Conservation (phyloP, 1,140 invertebrate genomes). For the Chionoecetes opilio region DNA sequence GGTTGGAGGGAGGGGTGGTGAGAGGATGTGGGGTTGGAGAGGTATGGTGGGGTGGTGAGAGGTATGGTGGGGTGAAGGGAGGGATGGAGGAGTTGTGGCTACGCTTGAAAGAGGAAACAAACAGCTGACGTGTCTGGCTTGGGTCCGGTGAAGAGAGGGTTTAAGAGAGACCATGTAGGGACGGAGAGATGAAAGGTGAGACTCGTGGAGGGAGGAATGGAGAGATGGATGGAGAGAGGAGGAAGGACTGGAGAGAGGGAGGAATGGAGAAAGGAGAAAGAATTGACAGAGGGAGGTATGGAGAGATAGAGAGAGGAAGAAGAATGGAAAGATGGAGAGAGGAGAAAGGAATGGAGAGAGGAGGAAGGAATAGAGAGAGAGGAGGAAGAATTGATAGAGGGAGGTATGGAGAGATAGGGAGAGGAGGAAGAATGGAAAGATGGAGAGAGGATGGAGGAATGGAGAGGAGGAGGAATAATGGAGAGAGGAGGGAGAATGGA, state of each 20-base stretch:
- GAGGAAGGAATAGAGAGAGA: background rate
- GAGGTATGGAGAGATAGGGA: background rate
- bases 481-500: too few relatives aligned
- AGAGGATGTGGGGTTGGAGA: background rate
- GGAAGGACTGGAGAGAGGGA: background rate
- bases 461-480: background rate
- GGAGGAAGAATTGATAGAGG: background rate
- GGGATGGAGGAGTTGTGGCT: background rate
- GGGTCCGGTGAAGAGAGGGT: background rate
- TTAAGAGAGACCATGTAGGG: background rate
- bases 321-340: too few relatives aligned
- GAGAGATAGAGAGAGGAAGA: too few relatives aligned
- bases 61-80: background rate
- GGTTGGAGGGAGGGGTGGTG: background rate
- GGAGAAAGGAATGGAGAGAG: background rate
- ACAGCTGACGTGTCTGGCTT: background rate
- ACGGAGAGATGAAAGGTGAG: background rate
- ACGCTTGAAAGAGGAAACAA: background rate
- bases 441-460: background rate
- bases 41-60: background rate
- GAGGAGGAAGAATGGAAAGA: too few relatives aligned
- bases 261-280: too few relatives aligned
- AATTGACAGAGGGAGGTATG: too few relatives aligned
- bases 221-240: background rate
- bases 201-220: background rate